Conservation (phyloP, 2,113 vertebrate species). For the Centropus bengalensis region DNA sequence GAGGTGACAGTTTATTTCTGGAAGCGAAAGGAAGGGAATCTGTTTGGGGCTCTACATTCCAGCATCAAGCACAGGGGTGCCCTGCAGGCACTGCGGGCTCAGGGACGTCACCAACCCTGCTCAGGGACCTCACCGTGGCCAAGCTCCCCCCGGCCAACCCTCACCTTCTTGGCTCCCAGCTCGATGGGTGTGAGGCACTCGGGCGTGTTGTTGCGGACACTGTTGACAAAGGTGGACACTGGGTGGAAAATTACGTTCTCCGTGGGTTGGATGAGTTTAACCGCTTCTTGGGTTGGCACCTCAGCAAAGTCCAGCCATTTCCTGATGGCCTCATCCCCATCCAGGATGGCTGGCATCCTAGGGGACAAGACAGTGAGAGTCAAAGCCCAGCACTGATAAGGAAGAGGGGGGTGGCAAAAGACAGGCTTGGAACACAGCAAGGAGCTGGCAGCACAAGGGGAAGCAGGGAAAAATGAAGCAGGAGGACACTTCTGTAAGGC, state of each 20-base stretch:
- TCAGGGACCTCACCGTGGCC: rapidly evolving
- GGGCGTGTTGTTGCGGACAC: conserved; percentile 82
- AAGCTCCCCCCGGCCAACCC: not conserved
- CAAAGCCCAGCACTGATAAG: rapidly evolving
- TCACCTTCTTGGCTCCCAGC: conserved; percentile 80
- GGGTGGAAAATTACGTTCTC: conserved; percentile 87
- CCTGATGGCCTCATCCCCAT: conserved; percentile 90
- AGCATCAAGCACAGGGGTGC: not conserved
- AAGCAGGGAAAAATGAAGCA: not conserved
- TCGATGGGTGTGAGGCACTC: conserved; percentile 86
- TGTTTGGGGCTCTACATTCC: not conserved
- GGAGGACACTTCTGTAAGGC: not conserved
- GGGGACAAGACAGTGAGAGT: not conserved
- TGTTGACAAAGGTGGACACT: conserved; percentile 91
- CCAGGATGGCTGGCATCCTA: conserved; percentile 96
- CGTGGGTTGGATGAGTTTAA: conserved; percentile 86
- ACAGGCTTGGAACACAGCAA: not conserved
- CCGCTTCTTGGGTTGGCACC: conserved; percentile 86
- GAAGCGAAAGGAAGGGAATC: conserved; percentile 1
- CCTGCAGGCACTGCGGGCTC: not conserved
- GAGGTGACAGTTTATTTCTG: not conserved
- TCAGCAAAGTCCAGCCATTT: conserved; percentile 92
- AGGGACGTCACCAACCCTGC: not conserved
- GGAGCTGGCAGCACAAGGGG: not conserved
- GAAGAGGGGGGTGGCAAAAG: not conserved